Evolutionary conservation across 53 echinoderm and acorn worm genomes (phyloP), one percentile per base, ranked within the genome.

Genomic region (Crossaster papposus): DNA sequence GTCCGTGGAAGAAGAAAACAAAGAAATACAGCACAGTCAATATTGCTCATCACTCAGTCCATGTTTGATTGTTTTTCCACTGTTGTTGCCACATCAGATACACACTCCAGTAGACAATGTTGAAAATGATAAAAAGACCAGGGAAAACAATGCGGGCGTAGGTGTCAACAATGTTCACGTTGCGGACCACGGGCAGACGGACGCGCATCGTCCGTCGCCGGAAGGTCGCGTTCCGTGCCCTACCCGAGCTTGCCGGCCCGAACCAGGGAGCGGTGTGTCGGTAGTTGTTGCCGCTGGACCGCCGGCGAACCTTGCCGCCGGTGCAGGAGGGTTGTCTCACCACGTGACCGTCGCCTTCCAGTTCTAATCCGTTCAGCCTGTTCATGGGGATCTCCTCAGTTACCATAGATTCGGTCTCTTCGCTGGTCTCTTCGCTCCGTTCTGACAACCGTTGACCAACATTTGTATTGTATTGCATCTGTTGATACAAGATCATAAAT

Each of bases 21-120:
- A 34, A 2, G 28, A 14, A 73, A 73, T 11, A 4, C 3, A 68
- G 33, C 34, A 26, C 28, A 30, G 29, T 14, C 74, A 2, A 4
- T 17, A 4, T n/a, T 28, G 64, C 32, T 74, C 14, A 23, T 82
- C 31, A 87, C 75, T 62, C 76, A 62, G 76, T 87, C 87, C 87
- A 87, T 14, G 76, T 87, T 24, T 87, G 87, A 63, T 87, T 87
- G 73, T 83, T 65, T 70, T 91, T 79, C 78, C 84, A 84, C 91
- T 83, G 85, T 55, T 83, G 91, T 68, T 84, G 79, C 91, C 91
- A 91, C 68, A 85, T 91, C 18, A 99, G 91, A 90, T 99, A 99
- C 77, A 93, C 93, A 28, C 92, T 89, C 99, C 96, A 96, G 88
- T 99, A 99, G 44, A 93, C 86, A 29, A 99, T 80, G 63, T 99